Evolutionary conservation across 2,888 invertebrate species (phyloP), one percentile per base, ranked within the genome.

Genomic region (Ophion slaviceki): DNA sequence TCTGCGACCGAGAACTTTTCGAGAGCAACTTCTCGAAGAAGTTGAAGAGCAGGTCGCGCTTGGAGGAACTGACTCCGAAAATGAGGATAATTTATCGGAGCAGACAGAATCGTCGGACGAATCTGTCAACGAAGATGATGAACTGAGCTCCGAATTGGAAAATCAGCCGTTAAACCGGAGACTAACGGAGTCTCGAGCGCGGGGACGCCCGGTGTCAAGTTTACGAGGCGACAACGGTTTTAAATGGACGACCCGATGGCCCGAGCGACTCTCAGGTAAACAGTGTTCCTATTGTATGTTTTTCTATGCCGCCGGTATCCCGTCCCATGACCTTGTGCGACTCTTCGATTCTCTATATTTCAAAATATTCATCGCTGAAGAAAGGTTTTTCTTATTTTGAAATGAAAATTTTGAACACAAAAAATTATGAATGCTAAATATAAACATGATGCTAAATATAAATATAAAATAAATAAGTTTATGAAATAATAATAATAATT

Each of bases 401-500:
- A n/a, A 17, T 17, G n/a, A 59, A 5, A 5, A n/a, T 59, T 59
- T 8, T 59, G 14, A 14, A n/a, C 59, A 59, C n/a, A n/a, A 59
- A 45, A 45, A 45, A 45, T 45, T 45, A 45, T 45, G 45, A 45
- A 45, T 8, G 45, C 45, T 45, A 45, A 45, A 8, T 45, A 45
- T 45, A 45, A 45, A 45, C 1, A 45, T 8, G 45, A 45, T 45
- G 45, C 45, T 8, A 45, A 45, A 45, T 45, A 45, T 45, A 45
- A 45, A 45, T 45, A 8, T 45, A 45, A 45, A 45, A 45, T 40
- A 45, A 45, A 45, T 45, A 45, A 7, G 8, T 45, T 45, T 59
- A n/a, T 59, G 59, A 59, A 59, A 59, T 17, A 59, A n/a, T n/a
- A 59, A 59, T 59, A 59, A n/a, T n/a, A 59, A 59, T 59, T 59